Base-by-base conservation (phyloP, 2,797 vertebrate species). In the Oreochromis mossambicus region DNA sequence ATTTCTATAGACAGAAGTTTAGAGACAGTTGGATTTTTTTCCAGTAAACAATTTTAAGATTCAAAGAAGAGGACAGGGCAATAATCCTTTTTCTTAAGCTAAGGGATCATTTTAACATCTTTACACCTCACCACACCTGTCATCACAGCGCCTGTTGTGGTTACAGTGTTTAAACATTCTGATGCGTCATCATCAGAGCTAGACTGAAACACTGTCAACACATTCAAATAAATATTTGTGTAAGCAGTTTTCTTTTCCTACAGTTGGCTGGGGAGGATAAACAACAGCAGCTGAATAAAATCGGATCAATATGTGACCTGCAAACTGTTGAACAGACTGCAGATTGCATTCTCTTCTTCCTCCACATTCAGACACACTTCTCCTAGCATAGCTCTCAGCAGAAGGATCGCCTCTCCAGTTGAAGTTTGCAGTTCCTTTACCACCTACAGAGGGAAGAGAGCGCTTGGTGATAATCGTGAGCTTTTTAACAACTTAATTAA, bases 331-430 rank as follows among this genome's bases (percentile, higher is more conserved):
- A 98, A 99, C 26, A 99, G 97, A 4, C 96, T 94, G 26, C 97
- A 98, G 93, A 99, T 99, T 68, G 97, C 97, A 0, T 92, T 97
- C 90, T 98, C 97, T 79, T 99, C 98, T 79, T 98, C 97, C 0
- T 97, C 97, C 3, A 98, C 97, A 1, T 98, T 99, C 89, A 96
- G 94, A 48, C 94, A 96, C 88, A 99, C 98, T 94, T 99, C 98
- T 87, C 97, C 97, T 1, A 98, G 97, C 98, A 98, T 97, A 6
- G 97, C 97, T 90, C 97, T 98, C 73, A 99, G 96, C 83, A 98
- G 96, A 54, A 96, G 87, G 10, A 98, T 99, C 17, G 98, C 97
- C 82, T 99, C 98, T 0, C 97, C 94, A 0, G 98, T 96, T 75
- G 97, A 98, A 0, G 96, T 97, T 95, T 96, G 95, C 70, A 96